A percentile compares a stretch with the other conserved stretches of the same genome.
Evolutionary conservation across 1,140 invertebrate species (phyloP).

Genomic region (Neotoxoptera formosana): DNA sequence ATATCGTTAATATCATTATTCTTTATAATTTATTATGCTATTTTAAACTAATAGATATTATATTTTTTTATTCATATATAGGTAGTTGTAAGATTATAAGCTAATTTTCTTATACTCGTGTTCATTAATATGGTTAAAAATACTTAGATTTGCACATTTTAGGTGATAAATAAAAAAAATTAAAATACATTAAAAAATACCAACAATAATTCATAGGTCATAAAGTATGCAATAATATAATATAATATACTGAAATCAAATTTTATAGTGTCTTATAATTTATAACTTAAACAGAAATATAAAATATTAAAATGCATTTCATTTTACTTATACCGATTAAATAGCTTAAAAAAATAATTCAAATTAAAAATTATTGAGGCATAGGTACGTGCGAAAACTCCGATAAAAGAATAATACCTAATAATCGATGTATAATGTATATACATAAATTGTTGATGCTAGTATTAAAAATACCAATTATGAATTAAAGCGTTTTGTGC

Average conservation of each 20-base stretch:
- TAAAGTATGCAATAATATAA: too few relatives aligned
- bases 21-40: neutral
- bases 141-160: neutral
- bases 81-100: neutral
- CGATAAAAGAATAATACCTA: neutral
- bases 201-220: too few relatives aligned
- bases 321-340: neutral
- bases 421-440: too few relatives aligned
- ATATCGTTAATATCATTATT: slow-evolving; percentile 25
- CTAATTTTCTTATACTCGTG: neutral
- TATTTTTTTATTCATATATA: neutral
- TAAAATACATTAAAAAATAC: too few relatives aligned
- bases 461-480: neutral
- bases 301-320: neutral
- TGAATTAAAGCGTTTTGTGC: neutral
- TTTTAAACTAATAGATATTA: neutral
- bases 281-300: neutral
- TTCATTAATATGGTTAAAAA: neutral
- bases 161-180: neutral
- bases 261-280: neutral
- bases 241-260: neutral
- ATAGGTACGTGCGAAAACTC: neutral
- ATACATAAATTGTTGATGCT: neutral
- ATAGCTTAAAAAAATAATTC: neutral
- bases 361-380: neutral